Percentiles rank a stretch among this genome's conserved stretches.
Conservation (phyloP, 1,140 invertebrate genomes). For the Samia ricini region DNA sequence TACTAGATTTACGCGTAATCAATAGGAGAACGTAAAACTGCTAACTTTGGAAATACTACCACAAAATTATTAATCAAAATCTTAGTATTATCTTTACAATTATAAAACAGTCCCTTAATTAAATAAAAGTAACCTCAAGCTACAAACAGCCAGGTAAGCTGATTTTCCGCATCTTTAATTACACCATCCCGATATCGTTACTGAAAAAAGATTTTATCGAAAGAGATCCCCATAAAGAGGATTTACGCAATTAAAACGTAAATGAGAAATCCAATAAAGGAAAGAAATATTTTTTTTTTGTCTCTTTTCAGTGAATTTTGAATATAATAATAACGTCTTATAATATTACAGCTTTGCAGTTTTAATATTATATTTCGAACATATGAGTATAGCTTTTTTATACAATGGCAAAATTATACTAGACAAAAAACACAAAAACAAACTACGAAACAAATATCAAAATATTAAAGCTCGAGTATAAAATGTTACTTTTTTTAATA, state of each 20-base stretch:
- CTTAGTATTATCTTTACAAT: not conserved
- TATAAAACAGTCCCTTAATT: slow-evolving; percentile 8
- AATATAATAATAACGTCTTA: slow-evolving; percentile 18
- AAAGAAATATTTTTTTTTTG: slow-evolving; percentile 35
- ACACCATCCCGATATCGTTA: slow-evolving; percentile 40
- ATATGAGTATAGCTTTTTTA: not conserved
- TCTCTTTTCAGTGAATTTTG: slow-evolving; percentile 38
- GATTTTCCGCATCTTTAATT: slow-evolving; percentile 46
- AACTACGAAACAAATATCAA: no score
- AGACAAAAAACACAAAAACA: no score
- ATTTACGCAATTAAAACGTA: slow-evolving; percentile 60
- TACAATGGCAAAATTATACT: not conserved
- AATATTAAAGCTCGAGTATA: no score
- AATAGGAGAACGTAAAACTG: no score
- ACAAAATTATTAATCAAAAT: not conserved
- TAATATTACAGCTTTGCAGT: slow-evolving; percentile 2
- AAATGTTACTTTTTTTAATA: no score
- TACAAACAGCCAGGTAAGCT: slow-evolving; percentile 40
- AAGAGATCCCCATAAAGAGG: slow-evolving; percentile 48
- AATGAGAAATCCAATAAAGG: slow-evolving; percentile 36
- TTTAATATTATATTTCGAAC: not conserved
- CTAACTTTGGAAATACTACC: not conserved
- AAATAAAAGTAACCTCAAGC: slow-evolving; percentile 22
- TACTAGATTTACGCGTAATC: no score
- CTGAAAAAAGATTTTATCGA: slow-evolving; percentile 49